These are phyloP conservation scores for Falcunculus frontatus DNA, from an alignment of 2,113 vertebrate genomes.

Conservation along the genomic window DNA sequence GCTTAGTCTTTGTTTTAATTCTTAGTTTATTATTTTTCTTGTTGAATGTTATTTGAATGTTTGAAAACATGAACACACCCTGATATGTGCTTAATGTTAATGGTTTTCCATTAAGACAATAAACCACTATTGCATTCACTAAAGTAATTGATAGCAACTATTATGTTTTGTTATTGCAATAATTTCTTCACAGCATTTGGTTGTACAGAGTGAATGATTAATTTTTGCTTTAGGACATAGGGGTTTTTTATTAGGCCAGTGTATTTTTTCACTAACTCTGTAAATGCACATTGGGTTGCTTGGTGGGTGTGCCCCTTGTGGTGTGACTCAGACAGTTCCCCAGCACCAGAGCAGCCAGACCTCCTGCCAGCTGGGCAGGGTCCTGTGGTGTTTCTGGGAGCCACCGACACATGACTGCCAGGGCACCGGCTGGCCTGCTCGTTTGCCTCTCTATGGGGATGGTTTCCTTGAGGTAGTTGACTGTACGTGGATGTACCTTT, in stretches of 20 bases:
- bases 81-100: neutral
- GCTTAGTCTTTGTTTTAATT: neutral
- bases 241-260: neutral
- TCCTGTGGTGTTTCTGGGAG: neutral
- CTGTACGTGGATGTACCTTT: neutral
- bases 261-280: accelerated
- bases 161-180: neutral
- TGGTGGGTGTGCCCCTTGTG: accelerated
- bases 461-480: neutral
- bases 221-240: neutral
- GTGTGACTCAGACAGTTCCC: neutral
- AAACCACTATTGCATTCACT: neutral
- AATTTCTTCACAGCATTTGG: neutral
- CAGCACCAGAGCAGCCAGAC: neutral
- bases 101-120: neutral
- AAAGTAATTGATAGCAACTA: neutral
- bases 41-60: neutral
- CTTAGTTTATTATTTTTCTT: neutral
- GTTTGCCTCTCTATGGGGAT: neutral
- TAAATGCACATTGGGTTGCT: accelerated
- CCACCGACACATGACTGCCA: accelerated
- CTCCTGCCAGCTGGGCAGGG: neutral
- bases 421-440: accelerated
- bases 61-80: neutral
- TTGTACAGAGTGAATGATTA: neutral